Base-by-base conservation (phyloP, 2,113 vertebrate species). In the Probosciger aterrimus region DNA sequence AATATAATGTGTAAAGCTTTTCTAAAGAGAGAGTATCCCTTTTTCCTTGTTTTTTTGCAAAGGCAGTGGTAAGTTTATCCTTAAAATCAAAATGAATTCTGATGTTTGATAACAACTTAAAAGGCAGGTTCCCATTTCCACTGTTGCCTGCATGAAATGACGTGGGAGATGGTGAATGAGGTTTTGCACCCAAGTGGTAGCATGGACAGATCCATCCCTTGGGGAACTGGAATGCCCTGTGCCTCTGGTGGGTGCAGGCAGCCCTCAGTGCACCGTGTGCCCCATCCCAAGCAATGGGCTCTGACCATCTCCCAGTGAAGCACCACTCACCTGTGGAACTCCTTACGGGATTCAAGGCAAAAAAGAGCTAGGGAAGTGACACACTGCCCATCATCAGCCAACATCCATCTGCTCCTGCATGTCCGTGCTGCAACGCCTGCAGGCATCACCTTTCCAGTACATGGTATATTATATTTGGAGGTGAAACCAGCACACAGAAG, bases 11-110 rank as follows among this genome's bases (percentile, higher is more conserved):
- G 94, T 88, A 93, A 97, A 94, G 96, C 81, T 86, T 74, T 86
- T 90, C 92, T 90, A 86, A 97, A 96, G 94, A 97, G 82, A 95
- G 53, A 95, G 62, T 79, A 95, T 94, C 95, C 96, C 91, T 90
- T 95, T 96, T 81, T 91, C 65, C 75, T 74, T 41, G 52, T 22
- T 39, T 31, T 90, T 79, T 60, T 69, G 79, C 22, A 9, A 90
- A 82, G 92, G 93, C 94, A 96, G 90, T 50, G 81, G 3, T 11
- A 80, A 73, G 82, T 84, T 82, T 37, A 82, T 62, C 59, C 80
- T 52, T 77, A n/a, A 24, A 71, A 59, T 16, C 33, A 59, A 35
- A 59, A 35, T 10, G 57, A 39, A 60, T 4, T 14, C 46, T 16
- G 41, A 71, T 9, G 70, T 31, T 93, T 53, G 75, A 71, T 20